phyloP scores from a whole-genome alignment of 2,888 invertebrate genomes.

The Teinopalpus imperialis region DNA sequence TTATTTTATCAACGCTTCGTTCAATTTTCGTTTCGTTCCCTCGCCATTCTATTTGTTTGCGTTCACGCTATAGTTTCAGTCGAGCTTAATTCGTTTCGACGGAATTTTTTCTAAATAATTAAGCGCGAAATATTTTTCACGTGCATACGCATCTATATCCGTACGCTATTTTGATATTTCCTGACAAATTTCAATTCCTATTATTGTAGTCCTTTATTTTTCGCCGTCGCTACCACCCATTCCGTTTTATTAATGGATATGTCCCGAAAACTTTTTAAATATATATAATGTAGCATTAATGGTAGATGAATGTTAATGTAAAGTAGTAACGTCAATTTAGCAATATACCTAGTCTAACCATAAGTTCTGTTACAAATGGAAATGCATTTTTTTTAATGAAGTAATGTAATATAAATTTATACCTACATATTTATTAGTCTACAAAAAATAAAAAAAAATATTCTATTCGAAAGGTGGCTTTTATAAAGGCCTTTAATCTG shows the following conservation, averaged over 20 bases:
- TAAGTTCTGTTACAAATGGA: too few relatives aligned
- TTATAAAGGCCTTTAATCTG: too few relatives aligned
- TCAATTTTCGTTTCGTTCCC: constrained; percentile 76
- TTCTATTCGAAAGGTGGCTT: too few relatives aligned
- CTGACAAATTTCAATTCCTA: constrained; percentile 26
- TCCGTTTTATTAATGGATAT: constrained; percentile 14
- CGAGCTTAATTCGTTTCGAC: constrained; percentile 47
- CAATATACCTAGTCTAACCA: too few relatives aligned
- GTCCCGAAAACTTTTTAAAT: too few relatives aligned
- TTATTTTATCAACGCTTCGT: constrained; percentile 80
- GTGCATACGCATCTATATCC: constrained; percentile 7
- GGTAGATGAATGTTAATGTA: too few relatives aligned
- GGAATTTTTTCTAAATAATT: constrained; percentile 22
- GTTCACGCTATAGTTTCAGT: constrained; percentile 56
- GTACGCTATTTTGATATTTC: constrained; percentile 23
- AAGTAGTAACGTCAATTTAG: too few relatives aligned
- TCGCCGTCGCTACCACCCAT: constrained; percentile 5
- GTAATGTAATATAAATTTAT: too few relatives aligned
- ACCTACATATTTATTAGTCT: too few relatives aligned
- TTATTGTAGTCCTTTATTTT: constrained; percentile 13
- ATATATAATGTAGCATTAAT: too few relatives aligned
- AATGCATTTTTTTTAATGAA: too few relatives aligned
- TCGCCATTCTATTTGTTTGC: constrained; percentile 68
- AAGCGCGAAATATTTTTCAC: neutral
- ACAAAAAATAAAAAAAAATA: too few relatives aligned